Evolutionary conservation across 1,140 invertebrate genomes (phyloP).

Genomic region (Vanessa atalanta): DNA sequence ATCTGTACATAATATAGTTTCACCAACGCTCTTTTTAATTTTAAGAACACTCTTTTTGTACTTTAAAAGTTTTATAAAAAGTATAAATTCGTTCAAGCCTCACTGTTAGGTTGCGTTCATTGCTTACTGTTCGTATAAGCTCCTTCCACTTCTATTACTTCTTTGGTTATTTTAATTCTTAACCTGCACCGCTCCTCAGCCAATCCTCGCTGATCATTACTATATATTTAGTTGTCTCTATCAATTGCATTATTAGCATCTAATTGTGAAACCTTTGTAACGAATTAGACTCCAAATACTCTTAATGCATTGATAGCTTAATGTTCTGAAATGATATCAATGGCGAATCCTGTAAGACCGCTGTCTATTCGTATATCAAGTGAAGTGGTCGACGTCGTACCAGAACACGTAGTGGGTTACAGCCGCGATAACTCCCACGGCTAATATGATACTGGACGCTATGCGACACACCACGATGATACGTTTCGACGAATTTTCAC

Average conservation of each 20-base stretch:
- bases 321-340: background rate
- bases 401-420: constrained; percentile 42
- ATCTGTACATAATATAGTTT: background rate
- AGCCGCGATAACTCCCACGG: constrained; percentile 34
- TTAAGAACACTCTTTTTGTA: constrained; percentile 4
- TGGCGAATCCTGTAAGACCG: constrained; percentile 10
- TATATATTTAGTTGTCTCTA: background rate
- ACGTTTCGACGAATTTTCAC: constrained; percentile 54
- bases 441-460: constrained; percentile 44
- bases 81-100: background rate
- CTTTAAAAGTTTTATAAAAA: background rate
- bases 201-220: background rate
- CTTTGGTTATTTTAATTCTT: background rate
- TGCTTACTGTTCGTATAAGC: background rate
- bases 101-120: background rate
- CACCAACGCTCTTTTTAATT: background rate
- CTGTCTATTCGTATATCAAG: constrained; percentile 37
- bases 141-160: background rate
- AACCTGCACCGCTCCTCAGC: background rate
- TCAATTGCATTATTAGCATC: background rate
- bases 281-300: background rate
- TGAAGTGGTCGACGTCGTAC: constrained; percentile 41
- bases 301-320: background rate
- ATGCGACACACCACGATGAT: constrained; percentile 48
- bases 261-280: background rate